phyloP scores from a whole-genome alignment of 2,113 vertebrate species.

The Panurus biarmicus region DNA sequence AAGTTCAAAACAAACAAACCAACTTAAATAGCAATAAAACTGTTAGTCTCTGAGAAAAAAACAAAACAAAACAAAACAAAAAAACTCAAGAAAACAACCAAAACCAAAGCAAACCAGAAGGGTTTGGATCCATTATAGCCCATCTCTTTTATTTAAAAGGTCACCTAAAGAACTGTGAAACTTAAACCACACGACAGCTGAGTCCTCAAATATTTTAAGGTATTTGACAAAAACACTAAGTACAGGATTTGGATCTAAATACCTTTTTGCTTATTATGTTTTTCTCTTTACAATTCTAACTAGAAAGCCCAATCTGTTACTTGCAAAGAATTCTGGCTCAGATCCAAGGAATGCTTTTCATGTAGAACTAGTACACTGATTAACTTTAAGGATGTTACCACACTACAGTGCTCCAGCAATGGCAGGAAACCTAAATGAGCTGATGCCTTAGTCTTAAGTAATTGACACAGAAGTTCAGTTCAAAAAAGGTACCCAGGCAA shows the following conservation, averaged over 20 bases:
- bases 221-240: neutral
- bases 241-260: neutral
- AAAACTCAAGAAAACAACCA: neutral
- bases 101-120: neutral
- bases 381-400: neutral
- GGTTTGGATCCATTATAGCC: neutral
- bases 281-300: neutral
- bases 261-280: neutral
- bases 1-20: neutral
- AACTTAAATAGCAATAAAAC: neutral
- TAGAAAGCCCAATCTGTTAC: neutral
- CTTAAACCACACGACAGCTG: neutral
- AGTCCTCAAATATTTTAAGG: neutral
- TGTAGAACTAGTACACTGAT: neutral
- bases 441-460: neutral
- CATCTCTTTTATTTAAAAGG: neutral
- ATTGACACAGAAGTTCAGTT: neutral
- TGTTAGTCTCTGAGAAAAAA: neutral
- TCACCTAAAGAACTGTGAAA: neutral
- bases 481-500: neutral
- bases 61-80: neutral
- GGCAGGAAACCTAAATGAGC: neutral
- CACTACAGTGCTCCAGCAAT: neutral
- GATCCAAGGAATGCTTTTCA: neutral
- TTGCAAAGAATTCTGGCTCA: neutral